These are phyloP conservation scores for Heterodera schachtii DNA, from an alignment of 1,140 invertebrate genomes.

Conservation along the genomic window DNA sequence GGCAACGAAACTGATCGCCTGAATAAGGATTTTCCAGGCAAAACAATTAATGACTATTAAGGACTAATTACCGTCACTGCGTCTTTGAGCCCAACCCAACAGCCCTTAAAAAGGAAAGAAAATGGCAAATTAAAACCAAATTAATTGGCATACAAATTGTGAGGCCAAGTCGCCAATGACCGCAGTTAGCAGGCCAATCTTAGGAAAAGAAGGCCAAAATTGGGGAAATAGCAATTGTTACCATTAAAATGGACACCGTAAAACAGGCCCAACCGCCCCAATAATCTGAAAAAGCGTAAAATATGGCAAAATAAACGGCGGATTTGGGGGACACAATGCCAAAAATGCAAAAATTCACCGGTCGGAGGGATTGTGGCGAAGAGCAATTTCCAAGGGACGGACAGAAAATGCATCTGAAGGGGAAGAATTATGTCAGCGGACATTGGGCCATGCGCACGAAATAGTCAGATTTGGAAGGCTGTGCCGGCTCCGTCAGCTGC, in stretches of 20 bases:
- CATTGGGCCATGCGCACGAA: constrained; percentile 68
- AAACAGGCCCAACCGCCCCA: constrained; percentile 66
- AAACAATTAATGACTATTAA: too few relatives aligned
- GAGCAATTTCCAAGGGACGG: constrained; percentile 94
- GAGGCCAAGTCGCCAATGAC: constrained; percentile 64
- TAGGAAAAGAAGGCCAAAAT: constrained; percentile 30
- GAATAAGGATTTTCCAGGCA: not conserved
- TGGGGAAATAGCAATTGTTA: not conserved
- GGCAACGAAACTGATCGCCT: constrained; percentile 73
- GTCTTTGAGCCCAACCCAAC: constrained; percentile 65
- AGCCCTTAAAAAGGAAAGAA: constrained; percentile 38
- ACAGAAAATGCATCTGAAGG: constrained; percentile 79
- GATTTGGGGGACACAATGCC: not conserved
- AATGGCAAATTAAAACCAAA: not conserved
- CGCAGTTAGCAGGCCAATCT: constrained; percentile 63
- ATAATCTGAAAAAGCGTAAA: constrained; percentile 51
- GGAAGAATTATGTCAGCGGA: not conserved
- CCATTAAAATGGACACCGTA: constrained; percentile 57
- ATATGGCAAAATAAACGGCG: not conserved
- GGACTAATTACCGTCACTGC: constrained; percentile 51
- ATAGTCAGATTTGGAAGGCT: constrained; percentile 85
- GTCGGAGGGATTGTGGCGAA: constrained; percentile 97
- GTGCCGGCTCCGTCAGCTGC: constrained; percentile 66
- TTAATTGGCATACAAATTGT: constrained; percentile 49
- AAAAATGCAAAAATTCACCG: constrained; percentile 71